Percentiles rank a stretch among this genome's conserved stretches.
phyloP scores from a whole-genome alignment of 2,888 invertebrate genomes.

The Cosmopolites sordidus region DNA sequence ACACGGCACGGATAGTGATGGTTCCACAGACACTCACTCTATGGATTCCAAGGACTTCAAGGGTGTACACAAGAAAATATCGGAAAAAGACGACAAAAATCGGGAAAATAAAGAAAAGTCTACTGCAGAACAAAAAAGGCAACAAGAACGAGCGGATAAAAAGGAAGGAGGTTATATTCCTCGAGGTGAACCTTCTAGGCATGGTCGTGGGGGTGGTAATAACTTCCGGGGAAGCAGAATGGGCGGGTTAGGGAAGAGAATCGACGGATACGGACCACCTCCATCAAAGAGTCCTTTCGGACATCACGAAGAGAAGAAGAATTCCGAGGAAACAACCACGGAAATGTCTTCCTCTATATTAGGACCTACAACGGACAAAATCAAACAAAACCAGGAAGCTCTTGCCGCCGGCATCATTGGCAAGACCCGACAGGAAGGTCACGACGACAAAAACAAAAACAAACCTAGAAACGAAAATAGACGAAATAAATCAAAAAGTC shows the following conservation, averaged over 20 bases:
- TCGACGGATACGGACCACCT: slow-evolving; percentile 76
- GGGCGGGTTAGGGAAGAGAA: slow-evolving; percentile 57
- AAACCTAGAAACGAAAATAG: slow-evolving; percentile 40
- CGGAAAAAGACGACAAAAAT: slow-evolving; percentile 34
- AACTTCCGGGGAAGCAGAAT: slow-evolving; percentile 34
- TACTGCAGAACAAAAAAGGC: slow-evolving; percentile 33
- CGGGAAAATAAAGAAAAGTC: slow-evolving; percentile 34
- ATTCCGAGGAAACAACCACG: slow-evolving; percentile 13
- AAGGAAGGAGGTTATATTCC: slow-evolving; percentile 60
- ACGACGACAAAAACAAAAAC: slow-evolving; percentile 28
- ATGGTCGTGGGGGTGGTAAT: slow-evolving; percentile 68
- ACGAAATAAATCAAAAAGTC: slow-evolving; percentile 36
- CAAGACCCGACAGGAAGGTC: slow-evolving; percentile 26
- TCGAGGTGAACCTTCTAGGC: slow-evolving; percentile 82
- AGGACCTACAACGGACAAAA: slow-evolving; percentile 57
- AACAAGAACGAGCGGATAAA: slow-evolving; percentile 29
- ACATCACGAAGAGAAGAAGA: slow-evolving; percentile 41
- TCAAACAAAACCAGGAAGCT: slow-evolving; percentile 63
- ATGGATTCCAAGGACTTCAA: slow-evolving; percentile 28
- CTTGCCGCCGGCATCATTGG: slow-evolving; percentile 60
- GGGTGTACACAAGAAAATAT: slow-evolving; percentile 24
- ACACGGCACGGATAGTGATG: slow-evolving; percentile 54
- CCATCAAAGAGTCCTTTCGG: slow-evolving; percentile 74
- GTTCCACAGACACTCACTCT: slow-evolving; percentile 41
- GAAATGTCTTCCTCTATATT: neutral